A percentile compares a stretch with the other conserved stretches of the same genome.
Evolutionary conservation across 2,797 vertebrate species (phyloP).

Genomic region (Acropternis orthonyx): DNA sequence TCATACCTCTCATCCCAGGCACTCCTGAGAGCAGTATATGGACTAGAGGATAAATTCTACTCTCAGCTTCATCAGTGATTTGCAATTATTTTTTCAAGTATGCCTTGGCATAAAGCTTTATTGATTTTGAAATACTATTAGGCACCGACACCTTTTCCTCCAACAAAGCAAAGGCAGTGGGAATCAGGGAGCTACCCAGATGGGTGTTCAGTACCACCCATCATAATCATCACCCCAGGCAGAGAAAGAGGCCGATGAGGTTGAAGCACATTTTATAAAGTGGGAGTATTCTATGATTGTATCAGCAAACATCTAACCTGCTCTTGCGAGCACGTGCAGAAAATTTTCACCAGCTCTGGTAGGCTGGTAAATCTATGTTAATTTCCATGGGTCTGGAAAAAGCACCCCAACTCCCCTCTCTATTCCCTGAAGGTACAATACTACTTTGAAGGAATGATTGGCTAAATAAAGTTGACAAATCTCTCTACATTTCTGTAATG

Average conservation of each 20-base stretch:
- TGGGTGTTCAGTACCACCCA: background rate
- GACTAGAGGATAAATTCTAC: background rate
- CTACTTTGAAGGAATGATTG: background rate
- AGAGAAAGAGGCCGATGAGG: background rate
- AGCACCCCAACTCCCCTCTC: background rate
- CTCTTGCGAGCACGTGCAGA: background rate
- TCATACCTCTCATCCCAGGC: background rate
- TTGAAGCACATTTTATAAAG: background rate
- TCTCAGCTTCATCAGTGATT: background rate
- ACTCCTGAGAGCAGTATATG: background rate
- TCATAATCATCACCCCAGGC: background rate
- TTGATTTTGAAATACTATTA: background rate
- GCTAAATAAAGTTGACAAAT: constrained; percentile 35
- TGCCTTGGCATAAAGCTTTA: background rate
- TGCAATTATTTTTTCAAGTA: background rate
- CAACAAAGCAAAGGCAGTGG: background rate
- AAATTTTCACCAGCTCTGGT: background rate
- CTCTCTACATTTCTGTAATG: background rate
- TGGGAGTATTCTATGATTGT: background rate
- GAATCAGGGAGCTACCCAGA: background rate
- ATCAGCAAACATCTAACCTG: constrained; percentile 4
- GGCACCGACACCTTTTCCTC: background rate
- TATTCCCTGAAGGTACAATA: background rate
- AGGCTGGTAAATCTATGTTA: background rate
- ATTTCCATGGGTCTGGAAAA: background rate